These are phyloP conservation scores for Acanthisitta chloris DNA, from an alignment of 2,113 vertebrate species.

Conservation along the genomic window DNA sequence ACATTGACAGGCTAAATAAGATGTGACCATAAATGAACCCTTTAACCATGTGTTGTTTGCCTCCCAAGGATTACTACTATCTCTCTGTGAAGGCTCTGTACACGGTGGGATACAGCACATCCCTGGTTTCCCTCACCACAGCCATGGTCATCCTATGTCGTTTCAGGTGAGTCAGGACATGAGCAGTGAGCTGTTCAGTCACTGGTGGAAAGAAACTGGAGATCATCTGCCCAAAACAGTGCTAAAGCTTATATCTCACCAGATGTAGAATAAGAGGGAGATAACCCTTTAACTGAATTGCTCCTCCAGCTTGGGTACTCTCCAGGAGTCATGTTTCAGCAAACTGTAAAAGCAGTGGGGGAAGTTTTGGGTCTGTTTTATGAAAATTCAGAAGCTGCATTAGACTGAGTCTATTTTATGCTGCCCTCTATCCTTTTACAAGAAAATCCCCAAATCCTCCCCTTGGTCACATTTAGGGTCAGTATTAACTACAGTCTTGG, in stretches of 20 bases:
- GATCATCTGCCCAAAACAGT: not conserved
- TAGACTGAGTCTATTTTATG: not conserved
- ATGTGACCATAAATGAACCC: rapidly evolving
- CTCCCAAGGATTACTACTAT: slow-evolving; percentile 85
- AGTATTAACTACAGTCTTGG: not conserved
- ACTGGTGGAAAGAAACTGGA: not conserved
- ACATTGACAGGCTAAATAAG: not conserved
- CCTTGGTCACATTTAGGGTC: not conserved
- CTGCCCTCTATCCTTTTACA: not conserved
- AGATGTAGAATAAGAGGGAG: not conserved
- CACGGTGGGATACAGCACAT: slow-evolving; percentile 97
- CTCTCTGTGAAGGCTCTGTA: slow-evolving; percentile 94
- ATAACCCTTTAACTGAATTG: not conserved
- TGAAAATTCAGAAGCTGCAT: not conserved
- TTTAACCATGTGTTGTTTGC: not conserved
- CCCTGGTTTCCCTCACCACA: slow-evolving; percentile 92
- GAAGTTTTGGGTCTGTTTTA: not conserved
- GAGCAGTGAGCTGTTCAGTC: not conserved
- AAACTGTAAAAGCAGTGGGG: not conserved
- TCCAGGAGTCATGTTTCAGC: not conserved
- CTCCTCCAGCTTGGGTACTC: not conserved
- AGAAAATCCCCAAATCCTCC: not conserved
- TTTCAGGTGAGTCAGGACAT: slow-evolving; percentile 84
- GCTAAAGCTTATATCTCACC: not conserved
- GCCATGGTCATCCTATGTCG: slow-evolving; percentile 97